A percentile compares a stretch with the other conserved stretches of the same genome.
Conservation (phyloP, 2,113 vertebrate genomes). For the Corapipo altera region DNA sequence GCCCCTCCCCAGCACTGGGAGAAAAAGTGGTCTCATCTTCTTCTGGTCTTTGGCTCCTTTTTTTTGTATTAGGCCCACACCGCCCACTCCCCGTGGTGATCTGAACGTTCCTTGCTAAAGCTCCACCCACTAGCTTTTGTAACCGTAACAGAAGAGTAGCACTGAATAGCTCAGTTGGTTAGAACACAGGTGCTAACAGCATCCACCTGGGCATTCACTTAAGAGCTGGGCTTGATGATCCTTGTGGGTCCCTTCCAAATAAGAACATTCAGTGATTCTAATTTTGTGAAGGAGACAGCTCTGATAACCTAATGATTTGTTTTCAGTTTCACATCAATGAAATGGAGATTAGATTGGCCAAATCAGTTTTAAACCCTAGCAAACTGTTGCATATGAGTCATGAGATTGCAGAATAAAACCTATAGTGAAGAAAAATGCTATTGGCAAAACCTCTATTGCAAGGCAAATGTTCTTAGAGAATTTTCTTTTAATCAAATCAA, state of each 20-base stretch:
- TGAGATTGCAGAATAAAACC: not conserved
- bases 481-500: not conserved
- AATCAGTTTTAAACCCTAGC: not conserved
- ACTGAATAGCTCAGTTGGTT: not conserved
- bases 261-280: not conserved
- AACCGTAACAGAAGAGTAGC: not conserved
- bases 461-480: not conserved
- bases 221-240: not conserved
- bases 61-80: not conserved
- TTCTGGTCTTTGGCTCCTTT: not conserved
- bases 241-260: not conserved
- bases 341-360: not conserved
- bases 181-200: not conserved
- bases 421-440: not conserved
- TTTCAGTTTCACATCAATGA: not conserved
- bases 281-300: not conserved
- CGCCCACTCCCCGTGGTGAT: not conserved
- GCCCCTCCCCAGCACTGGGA: not conserved
- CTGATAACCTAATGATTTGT: not conserved
- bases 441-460: not conserved
- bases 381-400: not conserved
- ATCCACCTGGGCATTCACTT: not conserved
- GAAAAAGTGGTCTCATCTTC: not conserved
- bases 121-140: not conserved
- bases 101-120: not conserved